Conservation (phyloP, 2,888 invertebrate species). For the Scaeva pyrastri region DNA sequence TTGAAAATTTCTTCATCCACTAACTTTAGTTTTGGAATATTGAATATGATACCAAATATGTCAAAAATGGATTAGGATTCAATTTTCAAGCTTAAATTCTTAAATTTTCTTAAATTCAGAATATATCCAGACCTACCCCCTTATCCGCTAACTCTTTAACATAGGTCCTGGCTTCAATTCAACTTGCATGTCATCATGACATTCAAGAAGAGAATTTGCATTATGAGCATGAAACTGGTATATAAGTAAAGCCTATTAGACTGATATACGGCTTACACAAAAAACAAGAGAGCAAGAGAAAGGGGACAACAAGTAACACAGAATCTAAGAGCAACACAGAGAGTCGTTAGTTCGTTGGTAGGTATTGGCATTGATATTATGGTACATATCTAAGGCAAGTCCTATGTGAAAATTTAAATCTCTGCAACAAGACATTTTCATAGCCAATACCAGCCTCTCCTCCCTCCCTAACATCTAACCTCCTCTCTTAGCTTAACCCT, state of each 20-base stretch:
- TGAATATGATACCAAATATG: too few relatives aligned
- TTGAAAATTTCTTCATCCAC: too few relatives aligned
- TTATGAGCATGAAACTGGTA: slow-evolving; percentile 26
- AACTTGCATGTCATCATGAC: slow-evolving; percentile 47
- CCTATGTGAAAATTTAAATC: slow-evolving; percentile 62
- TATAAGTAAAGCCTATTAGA: slow-evolving; percentile 51
- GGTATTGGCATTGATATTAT: too few relatives aligned
- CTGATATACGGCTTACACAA: slow-evolving; percentile 46
- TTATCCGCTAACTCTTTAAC: neutral
- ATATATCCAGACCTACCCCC: neutral
- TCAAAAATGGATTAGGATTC: too few relatives aligned
- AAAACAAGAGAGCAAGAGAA: slow-evolving; percentile 8
- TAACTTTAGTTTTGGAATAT: too few relatives aligned
- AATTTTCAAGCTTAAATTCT: too few relatives aligned
- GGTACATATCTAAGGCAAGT: neutral
- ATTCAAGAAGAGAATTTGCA: slow-evolving; percentile 51
- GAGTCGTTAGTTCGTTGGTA: neutral
- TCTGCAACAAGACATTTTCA: slow-evolving; percentile 59
- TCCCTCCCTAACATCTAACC: neutral
- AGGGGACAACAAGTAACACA: neutral
- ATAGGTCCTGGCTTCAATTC: slow-evolving; percentile 19
- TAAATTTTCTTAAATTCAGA: neutral
- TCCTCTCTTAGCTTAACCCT: too few relatives aligned
- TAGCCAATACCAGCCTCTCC: slow-evolving; percentile 29
- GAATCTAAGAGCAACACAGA: neutral